These are phyloP conservation scores for Acleris holmiana DNA, from an alignment of 2,888 invertebrate genomes.

Conservation along the genomic window DNA sequence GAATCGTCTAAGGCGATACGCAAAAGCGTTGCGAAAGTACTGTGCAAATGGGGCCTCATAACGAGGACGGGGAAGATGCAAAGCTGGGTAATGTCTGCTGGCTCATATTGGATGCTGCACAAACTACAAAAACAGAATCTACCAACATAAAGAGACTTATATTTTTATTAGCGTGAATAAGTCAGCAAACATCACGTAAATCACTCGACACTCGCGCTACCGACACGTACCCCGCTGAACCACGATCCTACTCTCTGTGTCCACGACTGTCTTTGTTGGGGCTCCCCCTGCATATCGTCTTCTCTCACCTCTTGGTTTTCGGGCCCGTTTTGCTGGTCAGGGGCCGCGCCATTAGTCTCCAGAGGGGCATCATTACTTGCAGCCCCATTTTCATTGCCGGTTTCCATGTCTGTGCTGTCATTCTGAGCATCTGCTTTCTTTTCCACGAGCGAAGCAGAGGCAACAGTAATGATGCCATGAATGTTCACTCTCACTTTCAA, in stretches of 20 bases:
- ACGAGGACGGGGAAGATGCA: slow-evolving; percentile 71
- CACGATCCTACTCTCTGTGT: slow-evolving; percentile 89
- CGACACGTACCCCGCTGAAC: slow-evolving; percentile 88
- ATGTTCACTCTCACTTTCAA: slow-evolving; percentile 97
- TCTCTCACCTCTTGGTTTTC: slow-evolving; percentile 81
- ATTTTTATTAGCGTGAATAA: slow-evolving; percentile 12
- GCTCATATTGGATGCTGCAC: slow-evolving; percentile 40
- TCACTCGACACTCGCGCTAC: slow-evolving; percentile 74
- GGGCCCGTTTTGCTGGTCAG: slow-evolving; percentile 73
- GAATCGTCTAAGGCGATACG: slow-evolving; percentile 55
- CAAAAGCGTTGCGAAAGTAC: slow-evolving; percentile 59
- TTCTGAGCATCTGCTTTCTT: slow-evolving; percentile 85
- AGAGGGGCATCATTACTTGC: slow-evolving; percentile 67
- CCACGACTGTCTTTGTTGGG: slow-evolving; percentile 86
- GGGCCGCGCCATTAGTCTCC: slow-evolving; percentile 79
- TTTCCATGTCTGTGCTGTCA: slow-evolving; percentile 76
- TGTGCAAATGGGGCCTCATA: slow-evolving; percentile 81
- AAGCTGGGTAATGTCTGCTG: slow-evolving; percentile 71
- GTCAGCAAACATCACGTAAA: slow-evolving; percentile 72
- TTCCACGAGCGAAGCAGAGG: slow-evolving; percentile 93
- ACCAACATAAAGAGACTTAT: background rate
- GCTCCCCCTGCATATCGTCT: slow-evolving; percentile 73
- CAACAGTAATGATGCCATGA: slow-evolving; percentile 95
- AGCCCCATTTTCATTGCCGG: slow-evolving; percentile 71
- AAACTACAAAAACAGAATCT: slow-evolving; percentile 7